Evolutionary conservation across 2,888 invertebrate genomes (phyloP).

Genomic region (Sarcophaga caerulescens): DNA sequence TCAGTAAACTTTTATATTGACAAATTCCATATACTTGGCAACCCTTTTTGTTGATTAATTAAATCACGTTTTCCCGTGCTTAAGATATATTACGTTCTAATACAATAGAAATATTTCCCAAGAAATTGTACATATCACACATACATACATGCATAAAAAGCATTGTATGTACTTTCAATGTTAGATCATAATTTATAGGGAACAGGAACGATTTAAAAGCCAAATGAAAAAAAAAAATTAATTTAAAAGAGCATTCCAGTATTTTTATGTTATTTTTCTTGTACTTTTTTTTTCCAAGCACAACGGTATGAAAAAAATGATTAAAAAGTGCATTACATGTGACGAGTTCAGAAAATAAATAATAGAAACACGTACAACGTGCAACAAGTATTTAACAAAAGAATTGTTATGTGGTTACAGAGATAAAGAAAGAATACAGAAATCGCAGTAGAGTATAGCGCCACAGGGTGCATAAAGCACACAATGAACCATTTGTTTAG

Average conservation of each 20-base stretch:
- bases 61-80: not conserved
- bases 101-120: conserved; percentile 27
- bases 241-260: not conserved
- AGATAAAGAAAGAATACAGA: not conserved
- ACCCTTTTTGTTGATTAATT: too few relatives aligned
- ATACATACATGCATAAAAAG: not conserved
- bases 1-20: too few relatives aligned
- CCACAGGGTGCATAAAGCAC: conserved; percentile 24
- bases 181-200: conserved; percentile 31
- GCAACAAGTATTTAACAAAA: conserved; percentile 8
- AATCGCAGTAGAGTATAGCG: conserved; percentile 15
- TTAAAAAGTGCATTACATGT: conserved; percentile 10
- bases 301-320: not conserved
- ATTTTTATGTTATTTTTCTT: conserved; percentile 9
- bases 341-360: conserved; percentile 19
- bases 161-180: conserved; percentile 23
- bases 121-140: not conserved
- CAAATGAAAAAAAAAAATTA: not conserved
- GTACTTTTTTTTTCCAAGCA: too few relatives aligned
- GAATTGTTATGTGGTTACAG: not conserved
- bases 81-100: conserved; percentile 24
- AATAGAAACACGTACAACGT: conserved; percentile 32
- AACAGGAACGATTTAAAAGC: conserved; percentile 23
- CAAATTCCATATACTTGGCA: too few relatives aligned
- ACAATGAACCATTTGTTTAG: too few relatives aligned